Evolutionary conservation across 2,113 vertebrate genomes (phyloP).

Genomic region (Danio rerio): GRCz12tu NC_133185.1:39612001-39612500

Average conservation of each 20-base stretch:
- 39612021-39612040: no score
- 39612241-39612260: background rate
- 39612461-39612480: constrained; percentile 18
- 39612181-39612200: background rate
- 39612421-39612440: constrained; percentile 36
- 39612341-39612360: background rate
- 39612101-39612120: no score
- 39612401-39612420: background rate
- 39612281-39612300: constrained; percentile 33
- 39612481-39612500: background rate
- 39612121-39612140: background rate
- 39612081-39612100: no score
- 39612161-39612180: background rate
- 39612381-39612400: background rate
- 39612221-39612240: constrained; percentile 7
- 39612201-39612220: constrained; percentile 37
- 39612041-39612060: no score
- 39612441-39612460: background rate
- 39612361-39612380: background rate
- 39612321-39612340: constrained; percentile 9
- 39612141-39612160: background rate
- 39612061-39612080: no score
- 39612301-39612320: constrained; percentile 54
- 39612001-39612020: no score
- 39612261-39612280: constrained; percentile 34